Base-by-base conservation (phyloP, 2,113 vertebrate genomes). In the Cavia porcellus region DNA sequence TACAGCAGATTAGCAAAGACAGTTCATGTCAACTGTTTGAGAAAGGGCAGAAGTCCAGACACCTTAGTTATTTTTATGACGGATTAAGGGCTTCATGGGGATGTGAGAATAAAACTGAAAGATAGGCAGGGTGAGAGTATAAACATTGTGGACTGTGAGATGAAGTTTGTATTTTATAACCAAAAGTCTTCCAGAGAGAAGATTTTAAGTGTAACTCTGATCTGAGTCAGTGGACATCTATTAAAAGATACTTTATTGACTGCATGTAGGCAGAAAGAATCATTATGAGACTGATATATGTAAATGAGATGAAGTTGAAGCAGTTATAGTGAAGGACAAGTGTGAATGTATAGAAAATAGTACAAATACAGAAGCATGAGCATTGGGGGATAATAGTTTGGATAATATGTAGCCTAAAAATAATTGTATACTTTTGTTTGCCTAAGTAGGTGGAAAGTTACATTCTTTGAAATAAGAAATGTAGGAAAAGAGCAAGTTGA, bases 141-240 rank as follows among this genome's bases (percentile, higher is more conserved):
- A 64, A 55, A 79, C 45, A 80, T 72, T 80, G 6, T 32, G 74
- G 77, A 84, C 0, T 32, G 7, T n/a, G 1, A 22, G 38, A 84
- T n/a, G 45, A 88, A 72, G 52, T 72, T 64, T 95, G 32, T 17
- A 50, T 91, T 83, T 92, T 80, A 89, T 35, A 35, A 85, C 84
- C 32, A 20, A 42, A 94, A 95, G 64, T 14, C 5, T 84, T 30
- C 15, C n/a, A 79, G 45, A 15, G 55, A 68, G 8, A 86, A 59
- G 12, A 50, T 87, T 70, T 83, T 68, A 85, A 80, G 47, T 62
- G 57, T 20, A 22, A 68, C 77, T n/a, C 24, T 79, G 14, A 8
- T 19, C 45, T 84, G 13, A 57, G 32, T 90, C 80, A 89, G 55
- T 52, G 22, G 1, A 12, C 42, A 61, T 87, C 15, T 79, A 61